phyloP scores from a whole-genome alignment of 2,113 vertebrate species.

The Odontesthes bonariensis region DNA sequence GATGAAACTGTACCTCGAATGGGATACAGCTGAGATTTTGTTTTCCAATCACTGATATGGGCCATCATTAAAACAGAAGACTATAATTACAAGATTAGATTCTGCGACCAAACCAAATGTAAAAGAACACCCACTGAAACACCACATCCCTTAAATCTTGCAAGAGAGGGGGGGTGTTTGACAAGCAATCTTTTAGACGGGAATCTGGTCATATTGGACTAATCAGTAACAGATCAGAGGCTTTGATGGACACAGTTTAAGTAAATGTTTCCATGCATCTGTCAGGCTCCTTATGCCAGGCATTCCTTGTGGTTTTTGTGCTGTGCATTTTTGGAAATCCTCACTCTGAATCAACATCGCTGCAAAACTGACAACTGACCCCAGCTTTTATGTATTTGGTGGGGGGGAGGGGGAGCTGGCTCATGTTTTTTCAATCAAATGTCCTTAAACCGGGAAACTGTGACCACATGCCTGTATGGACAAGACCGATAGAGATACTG shows the following conservation, averaged over 20 bases:
- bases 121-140: conserved; percentile 50
- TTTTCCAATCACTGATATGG: conserved; percentile 37
- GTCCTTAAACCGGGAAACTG: conserved; percentile 45
- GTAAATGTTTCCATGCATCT: conserved; percentile 80
- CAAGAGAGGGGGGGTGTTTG: conserved; percentile 7
- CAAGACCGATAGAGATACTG: conserved; percentile 60
- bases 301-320: conserved; percentile 69
- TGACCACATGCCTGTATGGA: conserved; percentile 32
- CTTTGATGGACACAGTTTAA: conserved; percentile 77
- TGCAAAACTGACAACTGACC: conserved; percentile 56
- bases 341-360: conserved; percentile 69
- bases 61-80: conserved; percentile 32
- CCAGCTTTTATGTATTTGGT: conserved; percentile 47
- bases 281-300: conserved; percentile 54
- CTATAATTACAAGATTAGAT: conserved; percentile 27
- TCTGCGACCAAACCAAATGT: conserved; percentile 18
- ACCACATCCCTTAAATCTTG: conserved; percentile 42
- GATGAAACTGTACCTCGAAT: background rate
- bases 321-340: conserved; percentile 76
- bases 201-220: conserved; percentile 57
- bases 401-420: background rate
- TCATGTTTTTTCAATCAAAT: conserved; percentile 68
- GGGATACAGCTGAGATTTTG: conserved; percentile 10
- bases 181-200: conserved; percentile 53
- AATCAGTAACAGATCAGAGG: conserved; percentile 73